Percentiles rank a stretch among this genome's conserved stretches.
These are phyloP conservation scores for Acrocephalus arundinaceus DNA, from an alignment of 2,113 vertebrate species.

Conservation along the genomic window DNA sequence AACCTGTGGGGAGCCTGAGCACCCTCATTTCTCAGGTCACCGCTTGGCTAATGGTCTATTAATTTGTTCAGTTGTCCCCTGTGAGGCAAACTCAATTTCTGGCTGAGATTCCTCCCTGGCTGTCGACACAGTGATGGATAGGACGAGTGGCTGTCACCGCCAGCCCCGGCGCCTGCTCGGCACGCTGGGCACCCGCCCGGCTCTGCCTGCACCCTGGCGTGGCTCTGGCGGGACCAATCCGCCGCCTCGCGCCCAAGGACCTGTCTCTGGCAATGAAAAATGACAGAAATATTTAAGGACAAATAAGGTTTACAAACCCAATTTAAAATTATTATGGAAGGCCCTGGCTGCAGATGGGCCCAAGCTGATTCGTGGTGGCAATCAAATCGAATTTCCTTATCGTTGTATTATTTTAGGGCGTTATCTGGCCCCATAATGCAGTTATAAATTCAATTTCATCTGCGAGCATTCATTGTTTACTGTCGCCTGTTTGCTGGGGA, in stretches of 20 bases:
- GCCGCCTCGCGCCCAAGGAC: constrained; percentile 67
- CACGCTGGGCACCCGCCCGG: background rate
- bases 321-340: constrained; percentile 82
- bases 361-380: constrained; percentile 80
- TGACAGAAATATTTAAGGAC: constrained; percentile 86
- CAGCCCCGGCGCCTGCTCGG: constrained; percentile 56
- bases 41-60: constrained; percentile 99
- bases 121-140: constrained; percentile 95
- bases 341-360: constrained; percentile 79
- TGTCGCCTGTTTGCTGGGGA: constrained; percentile 90
- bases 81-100: constrained; percentile 96
- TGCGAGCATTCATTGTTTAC: constrained; percentile 95
- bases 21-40: constrained; percentile 95
- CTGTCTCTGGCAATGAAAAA: constrained; percentile 82
- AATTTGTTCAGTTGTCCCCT: constrained; percentile 96
- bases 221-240: background rate
- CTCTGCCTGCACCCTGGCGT: background rate
- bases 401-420: constrained; percentile 96
- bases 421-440: constrained; percentile 94
- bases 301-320: constrained; percentile 85
- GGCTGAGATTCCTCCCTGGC: constrained; percentile 77
- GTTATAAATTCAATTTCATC: constrained; percentile 94
- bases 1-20: constrained; percentile 53
- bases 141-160: constrained; percentile 91
- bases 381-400: constrained; percentile 99